Evolutionary conservation across 2,888 invertebrate genomes (phyloP), one percentile per base, ranked within the genome.

Genomic region (Drosophila algonquin): DNA sequence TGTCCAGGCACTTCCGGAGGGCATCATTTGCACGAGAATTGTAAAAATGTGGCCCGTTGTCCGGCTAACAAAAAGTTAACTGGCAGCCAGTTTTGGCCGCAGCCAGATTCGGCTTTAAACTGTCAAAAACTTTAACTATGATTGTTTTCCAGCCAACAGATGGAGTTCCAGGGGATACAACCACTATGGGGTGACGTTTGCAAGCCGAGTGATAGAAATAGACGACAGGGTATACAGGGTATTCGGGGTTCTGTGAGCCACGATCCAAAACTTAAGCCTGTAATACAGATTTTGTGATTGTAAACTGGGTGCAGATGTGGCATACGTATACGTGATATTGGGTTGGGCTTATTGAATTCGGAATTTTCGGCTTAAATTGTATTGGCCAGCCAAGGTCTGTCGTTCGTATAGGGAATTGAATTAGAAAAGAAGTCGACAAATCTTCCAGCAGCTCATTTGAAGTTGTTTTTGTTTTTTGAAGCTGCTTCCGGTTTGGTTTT

Each of bases 1-100:
- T 73, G 87, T 76, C 80, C 82, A 72, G 58, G 73, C 65, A 64
- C 59, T 81, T 86, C 83, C 83, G 81, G 80, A 83, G 83, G 84
- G 87, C 81, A 83, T 86, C 74, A 83, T 83, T 83, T 83, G 87
- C 84, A 83, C 87, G 84, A 81, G 81, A 83, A 83, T 77, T 83
- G 75, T 79, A 76, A 80, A 79, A 81, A 75, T 70, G 69, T 59
- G 56, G 51, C 56, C 56, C 56, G 70, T 21, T 21, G 21, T 71
- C 69, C 73, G 59, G 64, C 63, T 56, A 61, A 63, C 75, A 82
- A 68, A 77, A 81, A 79, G 79, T 77, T 64, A 73, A 73, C 69
- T 73, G 83, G 52, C 52, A 63, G n/a, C n/a, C n/a, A n/a, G n/a
- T 81, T 86, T 77, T 71, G 70, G 72, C 40, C 50, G 61, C 40